These are phyloP conservation scores for Andrena fulva DNA, from an alignment of 2,888 invertebrate species.

Conservation along the genomic window DNA sequence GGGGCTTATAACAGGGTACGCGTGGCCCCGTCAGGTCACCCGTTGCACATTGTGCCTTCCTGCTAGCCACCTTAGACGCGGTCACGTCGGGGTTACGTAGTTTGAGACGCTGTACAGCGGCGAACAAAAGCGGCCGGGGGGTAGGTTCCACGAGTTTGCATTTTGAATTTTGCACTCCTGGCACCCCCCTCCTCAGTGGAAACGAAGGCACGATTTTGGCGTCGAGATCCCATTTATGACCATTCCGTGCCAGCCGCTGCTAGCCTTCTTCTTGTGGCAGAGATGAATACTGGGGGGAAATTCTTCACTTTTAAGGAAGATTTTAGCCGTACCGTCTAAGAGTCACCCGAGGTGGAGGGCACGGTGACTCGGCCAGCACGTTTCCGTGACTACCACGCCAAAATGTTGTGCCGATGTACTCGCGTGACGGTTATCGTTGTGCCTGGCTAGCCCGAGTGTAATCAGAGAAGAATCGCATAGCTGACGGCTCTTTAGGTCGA, in stretches of 20 bases:
- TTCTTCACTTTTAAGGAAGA: neutral
- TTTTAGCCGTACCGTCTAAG: neutral
- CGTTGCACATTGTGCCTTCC: slow-evolving; percentile 53
- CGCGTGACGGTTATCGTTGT: slow-evolving; percentile 19
- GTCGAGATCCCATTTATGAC: slow-evolving; percentile 25
- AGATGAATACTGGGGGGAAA: no score
- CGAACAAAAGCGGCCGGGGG: slow-evolving; percentile 14
- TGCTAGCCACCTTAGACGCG: slow-evolving; percentile 46
- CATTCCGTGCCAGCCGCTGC: slow-evolving; percentile 20
- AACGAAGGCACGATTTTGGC: neutral
- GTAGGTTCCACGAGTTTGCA: neutral
- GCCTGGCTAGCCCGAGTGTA: slow-evolving; percentile 1
- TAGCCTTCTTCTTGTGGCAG: neutral
- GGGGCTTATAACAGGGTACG: slow-evolving; percentile 67
- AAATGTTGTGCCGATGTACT: neutral
- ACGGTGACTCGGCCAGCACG: no score
- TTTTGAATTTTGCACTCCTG: neutral
- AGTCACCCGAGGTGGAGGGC: no score
- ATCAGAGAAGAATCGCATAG: slow-evolving; percentile 38
- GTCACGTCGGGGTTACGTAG: slow-evolving; percentile 36
- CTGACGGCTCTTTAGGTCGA: slow-evolving; percentile 17
- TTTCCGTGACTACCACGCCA: neutral
- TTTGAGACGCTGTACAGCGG: neutral
- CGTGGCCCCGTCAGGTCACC: slow-evolving; percentile 55
- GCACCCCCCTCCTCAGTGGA: neutral